Evolutionary conservation across 2,888 invertebrate species (phyloP), one percentile per base, ranked within the genome.

Genomic region (Microctonus brassicae): DNA sequence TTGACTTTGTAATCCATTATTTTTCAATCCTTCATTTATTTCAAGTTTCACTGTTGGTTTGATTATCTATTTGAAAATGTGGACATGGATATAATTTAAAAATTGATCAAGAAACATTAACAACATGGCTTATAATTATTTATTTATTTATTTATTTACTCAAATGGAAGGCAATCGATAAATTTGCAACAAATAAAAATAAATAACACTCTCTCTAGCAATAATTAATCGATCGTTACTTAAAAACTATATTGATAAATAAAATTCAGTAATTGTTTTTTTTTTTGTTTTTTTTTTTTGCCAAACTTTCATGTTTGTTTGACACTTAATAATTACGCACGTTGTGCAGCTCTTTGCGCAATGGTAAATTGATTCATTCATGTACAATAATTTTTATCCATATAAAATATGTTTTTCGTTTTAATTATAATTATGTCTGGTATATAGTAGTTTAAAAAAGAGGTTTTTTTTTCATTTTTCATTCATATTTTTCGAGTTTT

Each of bases 151-250:
- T 86, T 87, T 86, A 85, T 86, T 86, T 87, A 86, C 81, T 87
- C 82, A 86, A 86, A 85, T 87, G 86, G 86, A 87, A 86, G 87
- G 87, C 87, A 87, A 87, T 86, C 87, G 85, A 86, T 86, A 86
- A 87, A 87, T 85, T 86, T 83, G 85, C 87, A 87, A 87, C 87
- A 86, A 86, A 87, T 87, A 87, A 87, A 87, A 87, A 87, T 87
- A 87, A 87, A 87, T 87, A 87, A 87, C 87, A 87, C 86, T 86
- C 85, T 86, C 83, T 86, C 86, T 86, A 86, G 86, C 83, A 82
- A 85, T 86, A 86, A 86, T 79, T 76, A 76, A 73, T 72, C 70
- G 75, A 75, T 76, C 69, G 71, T 74, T 75, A 75, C 75, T 75
- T 77, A 77, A 75, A 77, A 73, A 67, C 75, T 76, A 71, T 57